Conservation (phyloP, 2,113 vertebrate genomes). For the Pteruthius melanotis region DNA sequence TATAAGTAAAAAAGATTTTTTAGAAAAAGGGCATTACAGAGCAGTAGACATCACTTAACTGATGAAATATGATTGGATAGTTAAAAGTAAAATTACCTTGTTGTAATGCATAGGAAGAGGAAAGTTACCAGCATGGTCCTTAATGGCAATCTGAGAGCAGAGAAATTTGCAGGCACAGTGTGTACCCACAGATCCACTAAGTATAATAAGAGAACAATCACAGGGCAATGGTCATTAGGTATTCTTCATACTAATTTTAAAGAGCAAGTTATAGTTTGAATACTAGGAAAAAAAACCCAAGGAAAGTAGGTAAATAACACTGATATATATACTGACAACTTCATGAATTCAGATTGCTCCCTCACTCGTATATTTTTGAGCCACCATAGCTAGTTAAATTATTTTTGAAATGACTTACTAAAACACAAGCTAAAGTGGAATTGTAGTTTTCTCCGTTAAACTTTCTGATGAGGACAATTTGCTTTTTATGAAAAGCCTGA, state of each 20-base stretch:
- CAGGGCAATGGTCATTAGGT: background rate
- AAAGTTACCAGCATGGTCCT: background rate
- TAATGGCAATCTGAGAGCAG: background rate
- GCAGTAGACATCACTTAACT: background rate
- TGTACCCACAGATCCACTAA: background rate
- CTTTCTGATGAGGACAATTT: background rate
- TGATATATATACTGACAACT: background rate
- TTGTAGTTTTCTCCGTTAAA: background rate
- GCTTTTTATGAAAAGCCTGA: constrained; percentile 10
- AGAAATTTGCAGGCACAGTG: background rate
- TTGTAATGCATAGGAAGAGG: background rate
- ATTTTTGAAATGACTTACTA: background rate
- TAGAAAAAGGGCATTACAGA: background rate
- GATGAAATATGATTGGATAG: background rate
- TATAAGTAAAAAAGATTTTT: background rate
- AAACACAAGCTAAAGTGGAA: background rate
- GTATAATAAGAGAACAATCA: background rate
- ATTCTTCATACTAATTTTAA: background rate
- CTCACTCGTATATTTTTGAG: background rate
- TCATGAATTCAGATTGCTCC: background rate
- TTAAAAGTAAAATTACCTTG: background rate
- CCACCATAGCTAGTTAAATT: background rate
- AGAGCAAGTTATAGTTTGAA: background rate
- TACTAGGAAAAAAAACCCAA: background rate
- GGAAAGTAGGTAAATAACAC: background rate